Conservation (phyloP, 2,797 vertebrate species). For the Takifugu ocellatus region DNA sequence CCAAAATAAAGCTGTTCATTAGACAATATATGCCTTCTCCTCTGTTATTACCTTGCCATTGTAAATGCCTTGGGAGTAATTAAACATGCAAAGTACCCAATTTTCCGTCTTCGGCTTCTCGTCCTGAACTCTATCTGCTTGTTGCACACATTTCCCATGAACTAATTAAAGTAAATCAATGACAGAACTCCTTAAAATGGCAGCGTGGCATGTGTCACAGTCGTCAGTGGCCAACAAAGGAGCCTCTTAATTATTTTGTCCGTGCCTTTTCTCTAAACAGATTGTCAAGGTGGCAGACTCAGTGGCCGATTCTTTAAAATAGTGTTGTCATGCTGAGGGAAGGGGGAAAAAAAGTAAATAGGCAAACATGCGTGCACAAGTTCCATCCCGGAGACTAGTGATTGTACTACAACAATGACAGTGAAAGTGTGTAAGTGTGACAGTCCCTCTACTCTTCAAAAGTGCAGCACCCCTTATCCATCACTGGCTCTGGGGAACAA, state of each 20-base stretch:
- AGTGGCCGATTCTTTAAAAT: slow-evolving; percentile 52
- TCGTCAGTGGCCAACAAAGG: slow-evolving; percentile 71
- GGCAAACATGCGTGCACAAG: slow-evolving; percentile 22
- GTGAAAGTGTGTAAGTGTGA: slow-evolving; percentile 67
- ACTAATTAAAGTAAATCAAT: slow-evolving; percentile 82
- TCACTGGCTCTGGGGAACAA: slow-evolving; percentile 66
- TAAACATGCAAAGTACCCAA: slow-evolving; percentile 73
- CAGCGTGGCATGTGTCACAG: slow-evolving; percentile 61
- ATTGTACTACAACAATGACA: slow-evolving; percentile 71
- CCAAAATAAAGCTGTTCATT: slow-evolving; percentile 71
- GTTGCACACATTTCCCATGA: slow-evolving; percentile 66
- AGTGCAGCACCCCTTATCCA: slow-evolving; percentile 67
- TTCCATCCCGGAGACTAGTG: slow-evolving; percentile 58
- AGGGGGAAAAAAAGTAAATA: slow-evolving; percentile 8
- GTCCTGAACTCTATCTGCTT: slow-evolving; percentile 68
- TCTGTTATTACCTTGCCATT: slow-evolving; percentile 64
- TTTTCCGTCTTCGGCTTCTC: slow-evolving; percentile 64
- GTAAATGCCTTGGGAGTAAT: slow-evolving; percentile 72
- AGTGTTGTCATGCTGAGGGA: slow-evolving; percentile 38
- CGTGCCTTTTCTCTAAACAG: slow-evolving; percentile 67
- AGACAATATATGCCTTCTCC: slow-evolving; percentile 67
- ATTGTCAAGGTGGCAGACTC: slow-evolving; percentile 65
- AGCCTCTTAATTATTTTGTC: slow-evolving; percentile 81
- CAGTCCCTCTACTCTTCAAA: slow-evolving; percentile 63
- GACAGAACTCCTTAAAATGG: slow-evolving; percentile 75